phyloP scores from a whole-genome alignment of 1,140 invertebrate species.

The Aethina tumida region DNA sequence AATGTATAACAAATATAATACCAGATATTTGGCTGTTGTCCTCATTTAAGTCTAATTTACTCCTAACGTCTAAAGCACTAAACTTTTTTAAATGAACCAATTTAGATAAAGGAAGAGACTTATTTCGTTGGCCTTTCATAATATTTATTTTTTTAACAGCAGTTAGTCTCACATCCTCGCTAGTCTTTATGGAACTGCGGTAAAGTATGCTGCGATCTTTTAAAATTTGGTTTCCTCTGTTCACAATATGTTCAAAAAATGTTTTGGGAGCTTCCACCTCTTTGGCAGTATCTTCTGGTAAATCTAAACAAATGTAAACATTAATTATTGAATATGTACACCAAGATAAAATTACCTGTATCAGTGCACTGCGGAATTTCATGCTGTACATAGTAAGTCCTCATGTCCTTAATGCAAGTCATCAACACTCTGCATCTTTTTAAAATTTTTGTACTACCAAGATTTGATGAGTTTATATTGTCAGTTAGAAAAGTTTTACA shows the following conservation, averaged over 20 bases:
- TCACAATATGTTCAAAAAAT: slow-evolving; percentile 15
- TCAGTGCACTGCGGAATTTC: slow-evolving; percentile 7
- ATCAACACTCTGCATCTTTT: slow-evolving; percentile 22
- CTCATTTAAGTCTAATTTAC: no score
- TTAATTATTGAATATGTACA: neutral
- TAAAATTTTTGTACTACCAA: slow-evolving; percentile 15
- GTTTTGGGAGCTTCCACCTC: slow-evolving; percentile 4
- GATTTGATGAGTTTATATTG: slow-evolving; percentile 4
- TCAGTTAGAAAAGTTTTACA: slow-evolving; percentile 13
- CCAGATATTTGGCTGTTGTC: no score
- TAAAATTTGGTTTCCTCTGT: slow-evolving; percentile 18
- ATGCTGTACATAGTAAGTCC: slow-evolving; percentile 12
- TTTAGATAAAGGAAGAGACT: slow-evolving; percentile 9
- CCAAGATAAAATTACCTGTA: slow-evolving; percentile 1
- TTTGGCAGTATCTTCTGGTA: neutral
- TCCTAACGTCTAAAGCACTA: no score
- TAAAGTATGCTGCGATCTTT: slow-evolving; percentile 22
- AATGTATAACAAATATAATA: no score
- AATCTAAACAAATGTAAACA: neutral
- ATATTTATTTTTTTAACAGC: slow-evolving; percentile 5
- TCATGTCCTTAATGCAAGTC: slow-evolving; percentile 15
- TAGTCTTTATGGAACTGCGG: slow-evolving; percentile 8
- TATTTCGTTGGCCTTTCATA: slow-evolving; percentile 5
- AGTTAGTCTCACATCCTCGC: neutral
- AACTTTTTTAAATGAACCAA: slow-evolving; percentile 17